These are phyloP conservation scores for Watersipora subatra DNA, from an alignment of 1,140 invertebrate species.

Conservation along the genomic window DNA sequence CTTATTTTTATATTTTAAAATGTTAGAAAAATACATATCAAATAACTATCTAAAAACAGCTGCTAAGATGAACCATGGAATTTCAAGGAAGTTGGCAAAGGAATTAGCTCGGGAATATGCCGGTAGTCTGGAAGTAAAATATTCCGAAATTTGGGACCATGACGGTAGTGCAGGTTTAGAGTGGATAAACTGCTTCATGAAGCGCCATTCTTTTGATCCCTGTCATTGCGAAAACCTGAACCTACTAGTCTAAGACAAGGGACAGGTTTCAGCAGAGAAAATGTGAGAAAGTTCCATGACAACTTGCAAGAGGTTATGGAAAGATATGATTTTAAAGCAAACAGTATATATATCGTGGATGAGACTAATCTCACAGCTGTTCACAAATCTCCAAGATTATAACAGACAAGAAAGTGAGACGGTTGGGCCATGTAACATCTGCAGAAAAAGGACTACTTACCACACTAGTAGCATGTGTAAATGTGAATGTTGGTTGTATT, in stretches of 20 bases:
- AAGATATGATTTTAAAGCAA: constrained; percentile 17
- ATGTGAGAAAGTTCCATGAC: constrained; percentile 15
- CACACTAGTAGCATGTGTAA: constrained; percentile 10
- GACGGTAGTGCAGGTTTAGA: constrained; percentile 34
- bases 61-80: constrained; percentile 7
- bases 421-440: constrained; percentile 38
- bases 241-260: constrained; percentile 39
- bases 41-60: constrained; percentile 2
- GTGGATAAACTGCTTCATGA: constrained; percentile 41
- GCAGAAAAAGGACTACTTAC: constrained; percentile 37
- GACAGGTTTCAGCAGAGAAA: constrained; percentile 43
- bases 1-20: no score
- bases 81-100: constrained; percentile 23
- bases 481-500: constrained; percentile 12
- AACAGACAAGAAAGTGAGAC: constrained; percentile 29
- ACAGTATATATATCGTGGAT: constrained; percentile 41
- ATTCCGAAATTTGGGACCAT: constrained; percentile 27
- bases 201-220: constrained; percentile 26
- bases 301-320: constrained; percentile 16
- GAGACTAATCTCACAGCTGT: constrained; percentile 43
- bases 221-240: constrained; percentile 37
- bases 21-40: background rate
- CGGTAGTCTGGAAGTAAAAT: constrained; percentile 21
- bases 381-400: constrained; percentile 37
- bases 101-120: constrained; percentile 35